A percentile compares a stretch with the other conserved stretches of the same genome.
Evolutionary conservation across 2,113 vertebrate species (phyloP).

Genomic region (Rhagologus leucostigma): DNA sequence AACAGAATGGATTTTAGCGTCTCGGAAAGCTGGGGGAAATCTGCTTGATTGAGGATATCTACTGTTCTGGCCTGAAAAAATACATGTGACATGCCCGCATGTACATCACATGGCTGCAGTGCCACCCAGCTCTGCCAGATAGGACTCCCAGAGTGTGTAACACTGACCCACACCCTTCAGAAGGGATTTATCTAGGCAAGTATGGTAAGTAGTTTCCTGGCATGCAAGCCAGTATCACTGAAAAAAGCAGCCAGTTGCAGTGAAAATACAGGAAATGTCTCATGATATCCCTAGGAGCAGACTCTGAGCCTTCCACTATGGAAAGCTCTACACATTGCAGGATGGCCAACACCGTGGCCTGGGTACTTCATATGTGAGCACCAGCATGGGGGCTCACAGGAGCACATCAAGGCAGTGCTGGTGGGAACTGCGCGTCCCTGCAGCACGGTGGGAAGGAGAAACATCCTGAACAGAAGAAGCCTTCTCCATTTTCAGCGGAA

Average conservation of each 20-base stretch:
- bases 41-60: not conserved
- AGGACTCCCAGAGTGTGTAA: not conserved
- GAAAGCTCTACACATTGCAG: not conserved
- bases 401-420: not conserved
- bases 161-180: not conserved
- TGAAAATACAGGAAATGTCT: not conserved
- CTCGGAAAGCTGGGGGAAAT: not conserved
- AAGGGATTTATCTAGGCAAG: not conserved
- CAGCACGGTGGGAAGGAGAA: rapidly evolving
- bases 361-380: not conserved
- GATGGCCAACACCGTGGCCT: not conserved
- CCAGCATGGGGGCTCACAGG: not conserved
- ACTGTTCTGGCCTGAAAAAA: not conserved
- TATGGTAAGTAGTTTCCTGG: not conserved
- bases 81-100: rapidly evolving
- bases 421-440: not conserved
- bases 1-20: not conserved
- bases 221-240: not conserved
- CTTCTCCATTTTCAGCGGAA: not conserved
- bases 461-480: not conserved
- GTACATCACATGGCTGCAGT: not conserved
- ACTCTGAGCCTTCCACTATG: not conserved
- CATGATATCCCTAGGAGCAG: not conserved
- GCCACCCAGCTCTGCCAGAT: not conserved
- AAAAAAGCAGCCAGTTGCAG: not conserved